Percentiles rank a stretch among this genome's conserved stretches.
phyloP scores from a whole-genome alignment of 2,113 vertebrate genomes.

The Engraulis encrasicolus region DNA sequence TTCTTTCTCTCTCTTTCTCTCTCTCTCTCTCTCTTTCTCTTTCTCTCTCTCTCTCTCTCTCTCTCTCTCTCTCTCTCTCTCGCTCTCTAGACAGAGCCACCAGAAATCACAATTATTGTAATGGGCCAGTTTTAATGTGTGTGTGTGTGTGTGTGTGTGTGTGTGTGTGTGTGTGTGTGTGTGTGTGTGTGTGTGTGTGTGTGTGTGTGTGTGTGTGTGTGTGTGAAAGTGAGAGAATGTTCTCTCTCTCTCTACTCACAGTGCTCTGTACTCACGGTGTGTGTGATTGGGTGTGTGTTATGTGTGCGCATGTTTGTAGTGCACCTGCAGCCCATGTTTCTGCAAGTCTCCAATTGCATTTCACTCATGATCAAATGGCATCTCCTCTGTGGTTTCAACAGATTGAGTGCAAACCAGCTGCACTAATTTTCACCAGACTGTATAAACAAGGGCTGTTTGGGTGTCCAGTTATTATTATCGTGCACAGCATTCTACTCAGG shows the following conservation, averaged over 20 bases:
- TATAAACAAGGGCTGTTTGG: not conserved
- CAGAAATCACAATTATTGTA: conserved; percentile 21
- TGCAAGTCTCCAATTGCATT: not conserved
- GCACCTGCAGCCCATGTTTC: conserved; percentile 3
- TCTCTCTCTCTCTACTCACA: no score
- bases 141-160: not conserved
- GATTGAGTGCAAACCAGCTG: not conserved
- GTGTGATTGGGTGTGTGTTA: not conserved
- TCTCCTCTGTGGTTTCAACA: conserved; percentile 12
- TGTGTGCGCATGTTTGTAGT: not conserved
- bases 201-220: not conserved
- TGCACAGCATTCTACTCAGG: not conserved
- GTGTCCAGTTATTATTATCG: not conserved
- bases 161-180: not conserved
- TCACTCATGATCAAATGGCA: conserved; percentile 15
- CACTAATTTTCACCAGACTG: not conserved
- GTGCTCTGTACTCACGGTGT: not conserved
- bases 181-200: not conserved
- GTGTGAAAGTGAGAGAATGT: not conserved
- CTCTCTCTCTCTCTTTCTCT: no score
- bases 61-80: conserved; percentile 13
- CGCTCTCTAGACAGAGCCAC: conserved; percentile 8
- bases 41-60: no score
- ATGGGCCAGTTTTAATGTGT: conserved; percentile 15
- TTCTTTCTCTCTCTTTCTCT: no score